Conservation (phyloP, 2,113 vertebrate genomes). For the Microcebus griseorufus region DNA sequence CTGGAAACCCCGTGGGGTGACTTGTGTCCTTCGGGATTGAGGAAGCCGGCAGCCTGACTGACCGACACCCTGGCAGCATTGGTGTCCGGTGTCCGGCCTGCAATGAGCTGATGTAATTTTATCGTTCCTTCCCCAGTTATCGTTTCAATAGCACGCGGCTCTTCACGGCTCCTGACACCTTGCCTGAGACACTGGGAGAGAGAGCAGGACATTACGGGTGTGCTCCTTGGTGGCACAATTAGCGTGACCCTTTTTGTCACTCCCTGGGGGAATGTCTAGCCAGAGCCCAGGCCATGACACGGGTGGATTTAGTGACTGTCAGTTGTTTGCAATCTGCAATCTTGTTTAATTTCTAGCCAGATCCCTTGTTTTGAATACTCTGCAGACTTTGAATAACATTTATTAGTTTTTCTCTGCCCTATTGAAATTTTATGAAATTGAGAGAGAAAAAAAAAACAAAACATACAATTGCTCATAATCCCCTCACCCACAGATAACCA, state of each 20-base stretch:
- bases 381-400: neutral
- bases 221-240: conserved; percentile 58
- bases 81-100: neutral
- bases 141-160: too few species aligned
- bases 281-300: neutral
- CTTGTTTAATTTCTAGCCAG: conserved; percentile 52
- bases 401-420: neutral
- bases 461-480: neutral
- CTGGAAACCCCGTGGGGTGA: neutral
- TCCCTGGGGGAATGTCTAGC: conserved; percentile 57
- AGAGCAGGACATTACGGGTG: neutral
- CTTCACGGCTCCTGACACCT: neutral
- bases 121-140: accelerated
- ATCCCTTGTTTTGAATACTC: neutral
- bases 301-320: neutral
- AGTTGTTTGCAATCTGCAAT: neutral
- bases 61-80: too few species aligned
- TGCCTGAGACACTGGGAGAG: accelerated
- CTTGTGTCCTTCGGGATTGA: too few species aligned
- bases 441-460: neutral
- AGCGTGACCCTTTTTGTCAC: conserved; percentile 16
- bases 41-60: neutral
- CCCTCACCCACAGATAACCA: neutral
- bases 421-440: neutral
- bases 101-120: accelerated